phyloP scores from a whole-genome alignment of 2,113 vertebrate species.

The Zosterops japonicus region DNA sequence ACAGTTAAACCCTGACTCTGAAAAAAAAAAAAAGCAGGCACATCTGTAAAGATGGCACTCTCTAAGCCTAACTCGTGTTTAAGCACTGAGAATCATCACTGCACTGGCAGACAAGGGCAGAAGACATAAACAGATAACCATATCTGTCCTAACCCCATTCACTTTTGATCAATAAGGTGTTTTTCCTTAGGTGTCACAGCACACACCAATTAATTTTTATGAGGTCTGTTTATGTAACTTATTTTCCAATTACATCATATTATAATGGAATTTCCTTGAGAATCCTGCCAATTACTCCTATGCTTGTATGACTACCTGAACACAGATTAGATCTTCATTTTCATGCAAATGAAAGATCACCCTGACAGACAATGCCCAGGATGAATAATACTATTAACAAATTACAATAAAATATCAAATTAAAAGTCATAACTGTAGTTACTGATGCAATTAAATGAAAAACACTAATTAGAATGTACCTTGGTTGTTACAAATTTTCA shows the following conservation, averaged over 20 bases:
- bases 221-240: background rate
- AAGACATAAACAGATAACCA: background rate
- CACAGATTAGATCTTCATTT: background rate
- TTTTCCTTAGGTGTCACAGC: background rate
- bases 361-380: fast-evolving
- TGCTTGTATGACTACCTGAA: background rate
- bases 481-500: background rate
- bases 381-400: background rate
- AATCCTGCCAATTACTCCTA: background rate
- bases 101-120: background rate
- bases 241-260: background rate
- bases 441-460: background rate
- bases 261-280: background rate
- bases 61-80: background rate
- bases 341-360: background rate
- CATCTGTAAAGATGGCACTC: background rate
- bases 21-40: background rate
- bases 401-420: background rate
- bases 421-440: background rate
- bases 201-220: background rate
- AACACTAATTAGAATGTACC: background rate
- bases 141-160: background rate
- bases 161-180: background rate
- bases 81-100: background rate
- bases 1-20: background rate